These are phyloP conservation scores for Pipra filicauda DNA, from an alignment of 2,113 vertebrate genomes.

Conservation along the genomic window DNA sequence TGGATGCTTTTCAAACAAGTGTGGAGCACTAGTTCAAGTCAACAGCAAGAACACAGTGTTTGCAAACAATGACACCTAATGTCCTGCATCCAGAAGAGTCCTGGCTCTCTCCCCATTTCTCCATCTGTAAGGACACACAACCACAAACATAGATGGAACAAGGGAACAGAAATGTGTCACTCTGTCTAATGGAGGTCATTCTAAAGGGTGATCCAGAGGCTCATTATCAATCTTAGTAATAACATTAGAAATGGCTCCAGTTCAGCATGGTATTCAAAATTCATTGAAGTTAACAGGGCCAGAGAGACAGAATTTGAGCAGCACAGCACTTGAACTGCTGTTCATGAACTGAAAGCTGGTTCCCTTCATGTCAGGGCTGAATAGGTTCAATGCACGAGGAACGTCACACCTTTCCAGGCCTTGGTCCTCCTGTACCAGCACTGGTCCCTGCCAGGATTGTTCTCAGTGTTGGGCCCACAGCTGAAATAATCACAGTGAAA, in stretches of 20 bases:
- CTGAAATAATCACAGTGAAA: background rate
- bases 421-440: background rate
- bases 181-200: background rate
- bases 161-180: background rate
- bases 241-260: background rate
- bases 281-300: background rate
- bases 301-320: background rate
- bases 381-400: accelerated
- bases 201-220: background rate
- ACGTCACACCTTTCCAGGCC: background rate
- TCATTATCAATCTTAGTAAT: background rate
- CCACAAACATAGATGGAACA: background rate
- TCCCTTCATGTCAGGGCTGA: background rate
- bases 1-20: background rate
- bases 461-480: background rate
- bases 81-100: background rate
- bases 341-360: background rate
- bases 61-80: background rate
- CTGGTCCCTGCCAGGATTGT: background rate
- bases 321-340: background rate
- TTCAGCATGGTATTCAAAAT: background rate
- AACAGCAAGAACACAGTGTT: background rate
- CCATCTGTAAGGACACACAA: background rate
- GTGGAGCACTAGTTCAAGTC: background rate
- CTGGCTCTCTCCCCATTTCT: background rate